phyloP scores from a whole-genome alignment of 2,888 invertebrate genomes.

The Drosophila prostipennis region DNA sequence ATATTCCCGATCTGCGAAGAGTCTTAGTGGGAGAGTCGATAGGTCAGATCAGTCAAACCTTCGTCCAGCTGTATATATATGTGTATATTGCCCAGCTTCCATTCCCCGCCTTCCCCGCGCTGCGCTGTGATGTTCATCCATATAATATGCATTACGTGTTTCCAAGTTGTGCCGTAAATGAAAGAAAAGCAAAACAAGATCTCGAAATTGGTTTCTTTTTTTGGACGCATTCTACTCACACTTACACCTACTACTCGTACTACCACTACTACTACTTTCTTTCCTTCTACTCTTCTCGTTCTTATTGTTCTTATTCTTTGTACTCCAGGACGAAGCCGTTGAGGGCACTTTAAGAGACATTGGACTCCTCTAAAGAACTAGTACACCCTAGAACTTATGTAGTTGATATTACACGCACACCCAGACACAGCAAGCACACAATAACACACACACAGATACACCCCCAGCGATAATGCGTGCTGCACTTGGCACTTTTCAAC shows the following conservation, averaged over 20 bases:
- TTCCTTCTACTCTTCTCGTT: conserved; percentile 76
- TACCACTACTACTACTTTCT: conserved; percentile 38
- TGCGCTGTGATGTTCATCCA: conserved; percentile 47
- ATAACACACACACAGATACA: conserved; percentile 34
- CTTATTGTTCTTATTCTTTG: conserved; percentile 80
- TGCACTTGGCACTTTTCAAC: conserved; percentile 41
- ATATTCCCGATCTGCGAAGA: conserved; percentile 18
- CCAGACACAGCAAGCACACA: conserved; percentile 34
- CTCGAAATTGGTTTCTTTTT: conserved; percentile 31
- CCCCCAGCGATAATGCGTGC: conserved; percentile 29
- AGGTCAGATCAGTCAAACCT: conserved; percentile 45
- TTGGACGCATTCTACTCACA: conserved; percentile 31
- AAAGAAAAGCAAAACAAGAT: conserved; percentile 30
- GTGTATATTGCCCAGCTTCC: conserved; percentile 59
- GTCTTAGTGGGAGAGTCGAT: conserved; percentile 46
- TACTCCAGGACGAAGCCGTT: conserved; percentile 94
- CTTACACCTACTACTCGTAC: conserved; percentile 23
- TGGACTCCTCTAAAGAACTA: conserved; percentile 91
- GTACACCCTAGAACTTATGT: conserved; percentile 60
- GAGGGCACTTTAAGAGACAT: conserved; percentile 97
- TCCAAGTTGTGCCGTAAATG: conserved; percentile 37
- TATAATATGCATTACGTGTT: conserved; percentile 39
- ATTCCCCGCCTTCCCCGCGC: conserved; percentile 38
- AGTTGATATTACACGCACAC: conserved; percentile 64
- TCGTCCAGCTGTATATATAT: conserved; percentile 46